Conservation (phyloP, 2,113 vertebrate species). For the Spea multiplicata region DNA sequence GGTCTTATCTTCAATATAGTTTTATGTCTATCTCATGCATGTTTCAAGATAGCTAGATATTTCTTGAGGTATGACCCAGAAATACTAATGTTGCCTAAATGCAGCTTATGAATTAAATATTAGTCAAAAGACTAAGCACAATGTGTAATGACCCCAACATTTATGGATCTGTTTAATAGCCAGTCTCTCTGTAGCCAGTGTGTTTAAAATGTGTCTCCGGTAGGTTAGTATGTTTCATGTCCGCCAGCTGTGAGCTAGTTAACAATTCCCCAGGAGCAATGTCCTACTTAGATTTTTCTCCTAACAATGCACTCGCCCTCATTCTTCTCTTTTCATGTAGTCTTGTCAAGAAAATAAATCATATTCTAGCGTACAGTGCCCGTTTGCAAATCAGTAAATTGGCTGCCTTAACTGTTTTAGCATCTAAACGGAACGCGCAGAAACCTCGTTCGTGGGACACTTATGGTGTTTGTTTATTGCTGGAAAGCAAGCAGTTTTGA, state of each 20-base stretch:
- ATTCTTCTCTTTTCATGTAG: constrained; percentile 28
- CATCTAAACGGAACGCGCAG: too few relatives aligned
- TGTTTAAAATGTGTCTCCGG: neutral
- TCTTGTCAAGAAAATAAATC: constrained; percentile 39
- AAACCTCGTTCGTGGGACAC: too few relatives aligned
- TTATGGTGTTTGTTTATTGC: too few relatives aligned
- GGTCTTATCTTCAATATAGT: too few relatives aligned
- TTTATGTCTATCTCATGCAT: too few relatives aligned
- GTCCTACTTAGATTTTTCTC: constrained; percentile 20
- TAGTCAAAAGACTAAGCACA: neutral
- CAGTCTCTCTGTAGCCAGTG: neutral
- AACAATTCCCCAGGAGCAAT: constrained; percentile 39
- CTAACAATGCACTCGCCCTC: constrained; percentile 27
- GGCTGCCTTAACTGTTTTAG: neutral
- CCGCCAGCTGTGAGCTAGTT: constrained; percentile 40
- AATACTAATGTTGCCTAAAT: neutral
- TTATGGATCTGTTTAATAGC: neutral
- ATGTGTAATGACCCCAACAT: neutral
- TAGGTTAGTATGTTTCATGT: neutral
- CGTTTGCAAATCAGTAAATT: constrained; percentile 27
- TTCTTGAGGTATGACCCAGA: too few relatives aligned
- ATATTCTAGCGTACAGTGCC: neutral
- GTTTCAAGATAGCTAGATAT: neutral
- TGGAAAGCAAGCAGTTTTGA: too few relatives aligned
- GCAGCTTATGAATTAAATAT: neutral